phyloP scores from a whole-genome alignment of 2,113 vertebrate species.

The Cynocephalus volans region DNA sequence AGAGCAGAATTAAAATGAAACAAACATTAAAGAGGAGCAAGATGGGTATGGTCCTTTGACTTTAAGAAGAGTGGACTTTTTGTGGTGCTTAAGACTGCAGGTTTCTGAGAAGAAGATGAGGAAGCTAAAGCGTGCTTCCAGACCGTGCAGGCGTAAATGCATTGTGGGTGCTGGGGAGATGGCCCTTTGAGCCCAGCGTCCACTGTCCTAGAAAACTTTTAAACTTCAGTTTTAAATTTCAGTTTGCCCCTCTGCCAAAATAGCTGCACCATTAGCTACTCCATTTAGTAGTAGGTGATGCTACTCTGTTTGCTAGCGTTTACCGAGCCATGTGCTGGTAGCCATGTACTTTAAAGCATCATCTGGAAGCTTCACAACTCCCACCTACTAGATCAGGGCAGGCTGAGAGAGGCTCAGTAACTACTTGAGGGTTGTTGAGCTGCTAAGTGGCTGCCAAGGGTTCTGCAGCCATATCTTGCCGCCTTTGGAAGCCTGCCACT shows the following conservation, averaged over 20 bases:
- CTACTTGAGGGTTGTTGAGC: neutral
- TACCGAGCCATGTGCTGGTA: rapidly evolving
- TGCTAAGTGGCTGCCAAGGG: neutral
- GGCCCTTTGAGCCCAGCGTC: rapidly evolving
- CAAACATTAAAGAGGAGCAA: neutral
- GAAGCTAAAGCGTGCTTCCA: neutral
- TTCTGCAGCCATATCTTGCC: neutral
- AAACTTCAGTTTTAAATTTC: neutral
- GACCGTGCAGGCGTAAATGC: neutral
- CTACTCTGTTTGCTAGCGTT: neutral
- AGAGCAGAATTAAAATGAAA: neutral
- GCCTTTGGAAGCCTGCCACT: neutral
- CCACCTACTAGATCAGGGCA: rapidly evolving
- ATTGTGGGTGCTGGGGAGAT: neutral
- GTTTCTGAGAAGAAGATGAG: neutral
- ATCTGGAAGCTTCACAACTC: neutral
- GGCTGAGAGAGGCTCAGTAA: neutral
- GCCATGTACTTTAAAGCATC: neutral
- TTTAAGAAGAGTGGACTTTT: neutral
- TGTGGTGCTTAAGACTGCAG: neutral
- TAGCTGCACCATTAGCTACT: neutral
- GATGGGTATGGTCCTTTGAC: neutral
- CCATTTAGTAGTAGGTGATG: neutral
- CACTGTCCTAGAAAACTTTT: neutral
- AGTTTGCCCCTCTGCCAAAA: too few relatives aligned